Conservation (phyloP, 2,888 invertebrate species). For the Neoitamus cyanurus region DNA sequence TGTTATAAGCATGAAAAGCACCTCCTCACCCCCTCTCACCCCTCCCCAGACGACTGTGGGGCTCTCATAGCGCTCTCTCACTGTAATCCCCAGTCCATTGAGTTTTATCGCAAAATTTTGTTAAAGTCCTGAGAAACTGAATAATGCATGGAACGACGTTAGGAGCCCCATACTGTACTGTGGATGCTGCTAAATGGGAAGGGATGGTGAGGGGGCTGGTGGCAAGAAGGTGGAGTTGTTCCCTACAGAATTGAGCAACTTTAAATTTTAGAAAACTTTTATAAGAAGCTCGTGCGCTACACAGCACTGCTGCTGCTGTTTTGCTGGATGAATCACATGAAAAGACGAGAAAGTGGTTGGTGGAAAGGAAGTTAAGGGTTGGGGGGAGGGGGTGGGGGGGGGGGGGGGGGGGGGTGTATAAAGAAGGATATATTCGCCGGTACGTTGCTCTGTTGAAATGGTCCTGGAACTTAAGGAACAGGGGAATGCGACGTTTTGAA, state of each 20-base stretch:
- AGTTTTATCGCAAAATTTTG: constrained; percentile 43
- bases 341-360: not conserved
- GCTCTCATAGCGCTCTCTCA: not conserved
- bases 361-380: not conserved
- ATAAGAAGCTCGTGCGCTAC: constrained; percentile 9
- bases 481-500: not conserved
- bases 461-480: not conserved
- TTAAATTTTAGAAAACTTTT: constrained; percentile 37
- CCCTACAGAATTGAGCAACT: constrained; percentile 34
- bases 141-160: not conserved
- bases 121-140: constrained; percentile 36
- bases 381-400: not conserved
- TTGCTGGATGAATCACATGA: not conserved
- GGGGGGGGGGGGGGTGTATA: not conserved
- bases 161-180: not conserved
- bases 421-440: not conserved
- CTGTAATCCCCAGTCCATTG: constrained; percentile 44
- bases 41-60: not conserved
- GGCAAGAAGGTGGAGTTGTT: constrained; percentile 6
- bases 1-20: constrained; percentile 27
- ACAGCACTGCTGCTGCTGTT: not conserved
- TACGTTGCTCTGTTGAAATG: not conserved
- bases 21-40: not conserved
- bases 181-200: not conserved
- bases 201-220: not conserved